Evolutionary conservation across 2,113 vertebrate species (phyloP).

Genomic region (Hemiprocne comata): DNA sequence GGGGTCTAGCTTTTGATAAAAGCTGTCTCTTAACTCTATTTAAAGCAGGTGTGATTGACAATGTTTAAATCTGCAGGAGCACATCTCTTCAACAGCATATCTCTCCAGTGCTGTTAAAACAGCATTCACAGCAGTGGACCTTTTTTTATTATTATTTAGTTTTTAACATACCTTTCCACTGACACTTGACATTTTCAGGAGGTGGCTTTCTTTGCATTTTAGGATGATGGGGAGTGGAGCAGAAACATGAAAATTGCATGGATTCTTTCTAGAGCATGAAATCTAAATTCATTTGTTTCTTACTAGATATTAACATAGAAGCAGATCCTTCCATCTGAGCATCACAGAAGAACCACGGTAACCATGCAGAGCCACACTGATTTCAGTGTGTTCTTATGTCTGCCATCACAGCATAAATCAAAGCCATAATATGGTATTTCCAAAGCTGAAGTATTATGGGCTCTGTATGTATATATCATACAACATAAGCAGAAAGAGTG

Average conservation of each 20-base stretch:
- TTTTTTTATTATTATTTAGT: neutral
- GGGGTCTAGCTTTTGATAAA: neutral
- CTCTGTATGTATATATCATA: neutral
- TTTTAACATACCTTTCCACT: neutral
- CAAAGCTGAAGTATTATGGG: neutral
- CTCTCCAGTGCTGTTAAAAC: neutral
- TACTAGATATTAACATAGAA: neutral
- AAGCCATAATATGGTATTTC: neutral
- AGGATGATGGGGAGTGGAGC: neutral
- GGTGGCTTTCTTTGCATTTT: neutral
- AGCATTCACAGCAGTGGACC: neutral
- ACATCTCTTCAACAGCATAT: neutral
- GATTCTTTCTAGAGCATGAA: constrained; percentile 4
- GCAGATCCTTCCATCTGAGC: neutral
- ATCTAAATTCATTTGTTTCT: constrained; percentile 16
- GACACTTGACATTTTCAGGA: neutral
- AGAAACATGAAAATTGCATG: neutral
- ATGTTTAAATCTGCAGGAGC: neutral
- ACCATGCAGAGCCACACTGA: constrained; percentile 12
- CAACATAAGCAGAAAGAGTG: neutral
- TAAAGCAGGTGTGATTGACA: neutral
- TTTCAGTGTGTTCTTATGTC: constrained; percentile 5
- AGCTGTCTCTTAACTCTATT: neutral
- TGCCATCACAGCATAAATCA: constrained; percentile 3
- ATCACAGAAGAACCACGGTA: constrained; percentile 45